phyloP scores from a whole-genome alignment of 2,113 vertebrate species.

The Amphiprion percula region DNA sequence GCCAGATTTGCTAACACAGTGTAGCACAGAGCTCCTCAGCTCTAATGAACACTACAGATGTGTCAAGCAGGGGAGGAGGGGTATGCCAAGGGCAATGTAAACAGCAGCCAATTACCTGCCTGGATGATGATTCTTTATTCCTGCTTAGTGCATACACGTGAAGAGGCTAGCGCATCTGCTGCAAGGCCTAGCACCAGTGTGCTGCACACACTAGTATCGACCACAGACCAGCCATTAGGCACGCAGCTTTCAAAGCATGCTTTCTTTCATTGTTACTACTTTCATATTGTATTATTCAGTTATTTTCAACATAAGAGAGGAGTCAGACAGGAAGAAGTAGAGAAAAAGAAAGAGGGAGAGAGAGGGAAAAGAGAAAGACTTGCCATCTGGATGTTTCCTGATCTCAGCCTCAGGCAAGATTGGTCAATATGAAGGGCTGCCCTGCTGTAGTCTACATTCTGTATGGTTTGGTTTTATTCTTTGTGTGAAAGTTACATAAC shows the following conservation, averaged over 20 bases:
- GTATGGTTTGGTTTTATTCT: slow-evolving; percentile 44
- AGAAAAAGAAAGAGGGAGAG: slow-evolving; percentile 1
- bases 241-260: slow-evolving; percentile 1
- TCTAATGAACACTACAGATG: slow-evolving; percentile 81
- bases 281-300: neutral
- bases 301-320: slow-evolving; percentile 21
- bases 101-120: slow-evolving; percentile 83
- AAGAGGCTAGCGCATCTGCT: slow-evolving; percentile 64
- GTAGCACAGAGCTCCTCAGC: slow-evolving; percentile 50
- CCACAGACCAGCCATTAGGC: slow-evolving; percentile 27
- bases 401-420: slow-evolving; percentile 55
- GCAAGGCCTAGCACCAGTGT: slow-evolving; percentile 7
- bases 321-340: slow-evolving; percentile 19
- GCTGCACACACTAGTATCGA: slow-evolving; percentile 17
- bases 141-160: slow-evolving; percentile 53
- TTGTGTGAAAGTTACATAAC: slow-evolving; percentile 66
- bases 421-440: slow-evolving; percentile 40
- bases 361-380: slow-evolving; percentile 6
- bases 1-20: slow-evolving; percentile 63
- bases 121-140: slow-evolving; percentile 73
- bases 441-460: slow-evolving; percentile 42
- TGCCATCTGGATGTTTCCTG: slow-evolving; percentile 61
- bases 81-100: slow-evolving; percentile 68
- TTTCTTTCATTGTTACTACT: neutral
- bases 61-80: slow-evolving; percentile 67